phyloP scores from a whole-genome alignment of 2,888 invertebrate species.

The Baccha elongata region DNA sequence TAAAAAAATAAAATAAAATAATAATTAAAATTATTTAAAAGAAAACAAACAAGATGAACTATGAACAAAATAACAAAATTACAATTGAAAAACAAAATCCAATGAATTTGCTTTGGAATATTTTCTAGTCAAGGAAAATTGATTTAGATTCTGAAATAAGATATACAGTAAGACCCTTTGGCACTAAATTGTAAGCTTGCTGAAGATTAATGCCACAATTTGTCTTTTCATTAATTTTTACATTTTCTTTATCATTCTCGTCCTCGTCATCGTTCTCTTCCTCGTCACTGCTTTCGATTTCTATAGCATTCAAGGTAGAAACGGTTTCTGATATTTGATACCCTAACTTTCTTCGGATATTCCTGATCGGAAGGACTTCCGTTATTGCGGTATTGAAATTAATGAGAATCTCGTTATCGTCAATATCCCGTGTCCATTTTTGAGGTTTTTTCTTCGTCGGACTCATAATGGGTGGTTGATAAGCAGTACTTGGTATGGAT shows the following conservation, averaged over 20 bases:
- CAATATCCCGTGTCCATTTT: conserved; percentile 78
- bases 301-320: conserved; percentile 46
- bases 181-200: conserved; percentile 73
- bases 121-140: conserved; percentile 42
- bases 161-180: conserved; percentile 78
- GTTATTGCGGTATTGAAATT: conserved; percentile 81
- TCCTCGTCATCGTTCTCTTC: conserved; percentile 41
- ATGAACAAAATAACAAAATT: conserved; percentile 59
- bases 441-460: conserved; percentile 77
- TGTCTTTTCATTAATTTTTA: conserved; percentile 26
- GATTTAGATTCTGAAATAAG: conserved; percentile 58
- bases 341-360: conserved; percentile 72
- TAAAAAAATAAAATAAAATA: conserved; percentile 20
- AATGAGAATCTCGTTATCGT: conserved; percentile 80
- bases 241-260: background rate
- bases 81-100: background rate
- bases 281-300: conserved; percentile 74
- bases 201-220: conserved; percentile 68
- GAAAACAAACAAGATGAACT: conserved; percentile 34
- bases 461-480: conserved; percentile 78
- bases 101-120: conserved; percentile 6
- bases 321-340: conserved; percentile 70
- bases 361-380: conserved; percentile 79
- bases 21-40: conserved; percentile 15
- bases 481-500: conserved; percentile 1